Conservation (phyloP, 2,797 vertebrate species). For the Spinus olivaceus region DNA sequence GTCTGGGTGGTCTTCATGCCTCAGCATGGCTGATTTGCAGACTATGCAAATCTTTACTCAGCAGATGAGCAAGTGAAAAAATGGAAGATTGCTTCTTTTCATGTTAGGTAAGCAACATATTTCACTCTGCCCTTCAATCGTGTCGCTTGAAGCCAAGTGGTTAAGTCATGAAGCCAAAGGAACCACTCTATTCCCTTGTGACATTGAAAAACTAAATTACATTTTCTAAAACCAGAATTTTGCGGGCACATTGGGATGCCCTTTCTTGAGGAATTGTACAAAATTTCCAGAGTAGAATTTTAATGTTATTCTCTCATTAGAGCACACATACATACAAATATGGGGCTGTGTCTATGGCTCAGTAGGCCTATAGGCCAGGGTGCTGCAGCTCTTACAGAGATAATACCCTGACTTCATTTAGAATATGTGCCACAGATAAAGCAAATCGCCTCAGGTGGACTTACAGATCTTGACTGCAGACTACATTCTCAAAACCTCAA, state of each 20-base stretch:
- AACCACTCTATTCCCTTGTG: background rate
- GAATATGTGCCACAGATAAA: background rate
- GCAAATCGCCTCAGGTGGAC: background rate
- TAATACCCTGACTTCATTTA: background rate
- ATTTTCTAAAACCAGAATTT: background rate
- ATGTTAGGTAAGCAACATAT: background rate
- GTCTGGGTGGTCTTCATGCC: background rate
- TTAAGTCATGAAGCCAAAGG: background rate
- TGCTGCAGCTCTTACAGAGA: background rate
- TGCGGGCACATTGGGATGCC: background rate
- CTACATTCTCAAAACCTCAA: background rate
- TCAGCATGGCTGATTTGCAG: background rate
- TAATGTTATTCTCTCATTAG: background rate
- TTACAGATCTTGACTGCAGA: background rate
- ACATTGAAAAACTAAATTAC: background rate
- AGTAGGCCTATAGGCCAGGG: background rate
- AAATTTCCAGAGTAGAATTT: background rate
- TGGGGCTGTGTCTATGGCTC: background rate
- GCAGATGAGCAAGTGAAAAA: background rate
- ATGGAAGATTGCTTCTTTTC: background rate
- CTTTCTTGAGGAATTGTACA: background rate
- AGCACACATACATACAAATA: background rate
- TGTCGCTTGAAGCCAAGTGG: background rate
- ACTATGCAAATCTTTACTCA: background rate
- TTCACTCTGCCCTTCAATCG: background rate